Evolutionary conservation across 2,797 vertebrate genomes (phyloP).

Genomic region (Basileuterus tristriatus): DNA sequence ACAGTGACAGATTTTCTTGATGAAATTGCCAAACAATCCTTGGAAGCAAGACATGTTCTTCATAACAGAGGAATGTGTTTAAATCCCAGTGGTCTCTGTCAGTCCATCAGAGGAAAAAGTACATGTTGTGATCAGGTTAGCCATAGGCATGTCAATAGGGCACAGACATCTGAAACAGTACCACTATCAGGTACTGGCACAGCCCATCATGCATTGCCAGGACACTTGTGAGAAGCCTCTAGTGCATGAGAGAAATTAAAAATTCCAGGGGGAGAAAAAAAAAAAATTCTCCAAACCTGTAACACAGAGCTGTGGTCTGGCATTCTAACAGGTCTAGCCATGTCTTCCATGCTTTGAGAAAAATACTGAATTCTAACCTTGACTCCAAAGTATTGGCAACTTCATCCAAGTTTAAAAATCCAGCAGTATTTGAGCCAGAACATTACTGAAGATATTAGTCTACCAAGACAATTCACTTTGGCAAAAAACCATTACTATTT

Average conservation of each 20-base stretch:
- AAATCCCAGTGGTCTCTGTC: neutral
- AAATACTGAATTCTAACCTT: neutral
- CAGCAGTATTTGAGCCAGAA: neutral
- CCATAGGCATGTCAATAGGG: neutral
- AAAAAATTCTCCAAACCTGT: neutral
- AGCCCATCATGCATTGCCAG: neutral
- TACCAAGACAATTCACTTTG: neutral
- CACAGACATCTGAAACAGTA: neutral
- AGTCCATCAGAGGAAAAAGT: neutral
- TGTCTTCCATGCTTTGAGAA: neutral
- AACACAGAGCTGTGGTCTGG: neutral
- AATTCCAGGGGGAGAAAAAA: neutral
- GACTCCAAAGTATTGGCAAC: neutral
- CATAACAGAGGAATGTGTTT: neutral
- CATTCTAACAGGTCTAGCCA: rapidly evolving
- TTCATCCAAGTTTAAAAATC: neutral
- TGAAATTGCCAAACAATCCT: neutral
- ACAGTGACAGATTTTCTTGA: neutral
- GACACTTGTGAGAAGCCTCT: neutral
- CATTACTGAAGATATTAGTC: neutral
- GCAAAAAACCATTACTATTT: neutral
- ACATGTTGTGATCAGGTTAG: neutral
- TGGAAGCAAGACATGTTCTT: neutral
- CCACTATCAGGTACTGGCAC: neutral
- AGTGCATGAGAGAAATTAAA: neutral